These are phyloP conservation scores for Fundulus diaphanus DNA, from an alignment of 2,797 vertebrate species.

Conservation along the genomic window DNA sequence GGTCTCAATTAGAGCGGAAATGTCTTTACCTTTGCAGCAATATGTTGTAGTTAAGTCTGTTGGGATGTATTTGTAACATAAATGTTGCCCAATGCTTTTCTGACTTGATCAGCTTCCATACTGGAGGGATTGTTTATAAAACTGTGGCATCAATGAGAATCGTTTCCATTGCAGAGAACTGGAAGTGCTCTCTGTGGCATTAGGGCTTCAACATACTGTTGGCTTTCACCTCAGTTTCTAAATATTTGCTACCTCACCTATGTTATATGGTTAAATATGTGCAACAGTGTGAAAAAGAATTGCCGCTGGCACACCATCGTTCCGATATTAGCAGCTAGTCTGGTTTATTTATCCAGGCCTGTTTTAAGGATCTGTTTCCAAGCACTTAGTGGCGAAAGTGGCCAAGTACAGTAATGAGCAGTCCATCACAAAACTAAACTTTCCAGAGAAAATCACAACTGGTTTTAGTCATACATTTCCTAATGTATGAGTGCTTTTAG, in stretches of 20 bases:
- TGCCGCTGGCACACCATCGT: constrained; percentile 5
- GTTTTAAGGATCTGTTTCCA: constrained; percentile 31
- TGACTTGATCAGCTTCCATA: constrained; percentile 19
- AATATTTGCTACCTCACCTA: constrained; percentile 1
- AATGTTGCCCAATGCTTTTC: constrained; percentile 12
- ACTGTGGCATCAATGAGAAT: constrained; percentile 21
- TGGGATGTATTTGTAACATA: constrained; percentile 3
- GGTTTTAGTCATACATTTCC: background rate
- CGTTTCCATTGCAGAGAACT: constrained; percentile 19
- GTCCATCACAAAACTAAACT: constrained; percentile 35
- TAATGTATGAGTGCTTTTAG: background rate
- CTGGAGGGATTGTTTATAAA: constrained; percentile 6
- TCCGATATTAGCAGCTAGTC: constrained; percentile 18
- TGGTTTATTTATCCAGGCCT: constrained; percentile 44
- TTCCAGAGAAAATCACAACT: constrained; percentile 22
- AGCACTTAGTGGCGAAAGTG: constrained; percentile 42
- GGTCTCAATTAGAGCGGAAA: constrained; percentile 20
- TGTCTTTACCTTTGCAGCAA: constrained; percentile 1
- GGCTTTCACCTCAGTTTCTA: constrained; percentile 10
- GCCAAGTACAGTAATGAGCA: constrained; percentile 18
- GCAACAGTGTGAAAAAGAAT: constrained; percentile 16
- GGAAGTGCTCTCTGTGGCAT: constrained; percentile 2
- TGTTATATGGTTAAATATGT: constrained; percentile 19
- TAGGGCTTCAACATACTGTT: background rate
- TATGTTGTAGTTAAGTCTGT: constrained; percentile 13